Evolutionary conservation across 2,113 vertebrate genomes (phyloP), one percentile per base, ranked within the genome.

Genomic region (Formicarius rufipectus): DNA sequence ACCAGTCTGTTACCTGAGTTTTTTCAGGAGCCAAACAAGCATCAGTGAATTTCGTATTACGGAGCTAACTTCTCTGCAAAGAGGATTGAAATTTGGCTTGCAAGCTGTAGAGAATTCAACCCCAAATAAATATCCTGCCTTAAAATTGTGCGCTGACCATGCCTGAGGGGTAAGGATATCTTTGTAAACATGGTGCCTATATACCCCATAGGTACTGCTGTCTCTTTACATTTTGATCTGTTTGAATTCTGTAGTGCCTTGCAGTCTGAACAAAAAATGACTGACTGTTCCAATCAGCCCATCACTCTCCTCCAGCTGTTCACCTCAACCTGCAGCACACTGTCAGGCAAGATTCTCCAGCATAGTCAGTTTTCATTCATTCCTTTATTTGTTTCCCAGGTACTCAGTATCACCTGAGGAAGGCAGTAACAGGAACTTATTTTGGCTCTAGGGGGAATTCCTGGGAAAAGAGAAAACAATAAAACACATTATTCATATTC

Each of bases 161-260:
- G 82, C 47, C 94, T 89, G 58, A 83, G 66, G 89, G 66, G 58
- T 85, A 58, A 64, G 52, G 44, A 19, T 23, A 8, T 52, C 59
- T 87, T 80, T 85, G 74, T 87, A 89, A 91, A 89, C 37, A 42
- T 31, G 66, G 84, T 90, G 87, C 77, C 63, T 90, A n/a, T n/a
- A 47, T 94, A 50, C 35, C 78, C 87, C 9, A 19, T 4, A 85
- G 63, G 50, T 95, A 24, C 45, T 85, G 28, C 79, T 92, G 88
- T 89, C 90, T 86, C 79, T 94, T 94, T 63, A 19, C 64, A 66
- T 90, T 90, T 92, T 92, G 55, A 66, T 93, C 63, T 94, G 25
- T 85, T 83, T 55, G n/a, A 77, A 56, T 66, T 80, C 75, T 66
- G 42, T 17, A 49, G 59, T 90, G 92, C 83, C 92, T 96, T 88